Percentiles rank a stretch among this genome's conserved stretches.
Evolutionary conservation across 2,113 vertebrate species (phyloP).

Genomic region (Semnornis frantzii): DNA sequence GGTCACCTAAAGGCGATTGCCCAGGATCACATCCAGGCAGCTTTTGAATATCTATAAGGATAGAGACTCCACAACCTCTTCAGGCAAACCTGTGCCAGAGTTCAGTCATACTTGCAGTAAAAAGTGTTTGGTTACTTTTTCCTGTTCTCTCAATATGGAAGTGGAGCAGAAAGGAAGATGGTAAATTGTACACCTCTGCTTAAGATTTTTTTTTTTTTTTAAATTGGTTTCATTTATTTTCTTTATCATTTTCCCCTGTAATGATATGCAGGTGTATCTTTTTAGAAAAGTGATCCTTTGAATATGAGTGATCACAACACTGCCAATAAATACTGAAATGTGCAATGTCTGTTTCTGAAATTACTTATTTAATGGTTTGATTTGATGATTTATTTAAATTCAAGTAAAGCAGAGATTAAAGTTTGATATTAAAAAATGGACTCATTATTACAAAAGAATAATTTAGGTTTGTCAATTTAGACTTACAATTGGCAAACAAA

Average conservation of each 20-base stretch:
- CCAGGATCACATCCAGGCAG: not conserved
- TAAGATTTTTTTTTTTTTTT: not conserved
- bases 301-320: not conserved
- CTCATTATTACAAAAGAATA: slow-evolving; percentile 20
- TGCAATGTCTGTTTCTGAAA: not conserved
- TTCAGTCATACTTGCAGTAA: not conserved
- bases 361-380: not conserved
- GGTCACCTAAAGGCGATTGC: not conserved
- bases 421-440: slow-evolving; percentile 13
- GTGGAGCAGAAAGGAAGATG: not conserved
- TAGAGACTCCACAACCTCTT: not conserved
- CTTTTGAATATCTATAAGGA: not conserved
- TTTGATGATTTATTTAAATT: slow-evolving; percentile 40
- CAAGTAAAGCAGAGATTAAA: slow-evolving; percentile 36
- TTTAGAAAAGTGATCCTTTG: not conserved
- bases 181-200: not conserved
- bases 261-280: not conserved
- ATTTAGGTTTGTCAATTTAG: slow-evolving; percentile 48
- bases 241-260: not conserved
- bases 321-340: slow-evolving; percentile 10
- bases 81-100: not conserved
- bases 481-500: slow-evolving; percentile 43
- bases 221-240: not conserved
- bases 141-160: not conserved
- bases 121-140: not conserved